Evolutionary conservation across 2,113 vertebrate species (phyloP).

Genomic region (Sus scrofa): DNA sequence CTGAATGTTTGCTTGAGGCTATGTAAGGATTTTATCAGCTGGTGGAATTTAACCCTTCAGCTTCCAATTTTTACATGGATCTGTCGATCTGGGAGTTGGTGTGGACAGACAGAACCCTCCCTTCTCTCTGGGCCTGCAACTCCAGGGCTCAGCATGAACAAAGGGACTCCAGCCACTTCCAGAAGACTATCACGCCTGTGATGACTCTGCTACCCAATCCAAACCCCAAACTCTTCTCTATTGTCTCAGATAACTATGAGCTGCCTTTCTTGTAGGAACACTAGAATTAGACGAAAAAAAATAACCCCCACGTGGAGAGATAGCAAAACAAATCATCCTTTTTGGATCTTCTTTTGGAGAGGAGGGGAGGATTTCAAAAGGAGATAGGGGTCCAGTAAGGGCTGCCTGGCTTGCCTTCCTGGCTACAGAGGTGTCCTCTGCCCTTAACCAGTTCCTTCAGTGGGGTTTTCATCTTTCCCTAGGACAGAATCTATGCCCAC

Average conservation of each 20-base stretch:
- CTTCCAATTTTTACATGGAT: background rate
- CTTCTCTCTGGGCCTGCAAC: background rate
- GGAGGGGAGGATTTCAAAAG: background rate
- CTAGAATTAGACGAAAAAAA: background rate
- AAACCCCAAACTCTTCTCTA: background rate
- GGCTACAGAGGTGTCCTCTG: background rate
- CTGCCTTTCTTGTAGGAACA: background rate
- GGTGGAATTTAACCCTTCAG: constrained; percentile 64
- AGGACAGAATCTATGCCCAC: background rate
- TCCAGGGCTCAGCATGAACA: background rate
- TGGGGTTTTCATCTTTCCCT: background rate
- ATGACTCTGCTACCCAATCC: background rate
- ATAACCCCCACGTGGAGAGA: background rate
- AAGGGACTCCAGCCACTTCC: background rate
- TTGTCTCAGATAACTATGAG: background rate
- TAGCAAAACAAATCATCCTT: background rate
- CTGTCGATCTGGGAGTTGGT: background rate
- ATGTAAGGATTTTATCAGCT: constrained; percentile 69
- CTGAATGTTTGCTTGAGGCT: constrained; percentile 71
- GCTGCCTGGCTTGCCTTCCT: background rate
- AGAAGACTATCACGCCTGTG: background rate
- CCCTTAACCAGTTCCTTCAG: background rate
- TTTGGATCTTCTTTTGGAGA: background rate
- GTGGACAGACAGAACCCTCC: background rate
- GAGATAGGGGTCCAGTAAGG: background rate